Evolutionary conservation across 2,888 invertebrate species (phyloP), one percentile per base, ranked within the genome.

Genomic region (Hemaris fuciformis): DNA sequence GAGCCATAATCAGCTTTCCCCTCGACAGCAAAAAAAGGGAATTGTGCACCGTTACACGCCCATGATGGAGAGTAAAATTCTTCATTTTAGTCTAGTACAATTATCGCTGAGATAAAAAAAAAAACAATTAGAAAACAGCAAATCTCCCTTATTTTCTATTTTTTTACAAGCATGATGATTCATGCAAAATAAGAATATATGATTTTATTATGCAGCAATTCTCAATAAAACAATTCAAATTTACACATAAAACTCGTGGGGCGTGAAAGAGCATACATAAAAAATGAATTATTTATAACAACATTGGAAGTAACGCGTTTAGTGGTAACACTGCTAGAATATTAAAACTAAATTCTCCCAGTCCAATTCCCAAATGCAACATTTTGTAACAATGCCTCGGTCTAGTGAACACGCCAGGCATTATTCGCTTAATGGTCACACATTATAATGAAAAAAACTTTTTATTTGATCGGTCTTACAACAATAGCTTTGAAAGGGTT

Each of bases 221-320:
- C n/a, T n/a, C n/a, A n/a, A n/a, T n/a, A n/a, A n/a, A n/a, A n/a
- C n/a, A 10, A 31, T 31, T 31, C 7, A 45, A 45, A 45, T 20
- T 43, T 2, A 6, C 7, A 15, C 7, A 8, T 27, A 18, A 8
- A 27, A 0, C 27, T 27, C 27, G 2, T 27, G 18, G 15, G 8
- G 8, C 25, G 15, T 7, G n/a, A 27, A 53, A 27, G 7, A 48
- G 18, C 27, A 48, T 46, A 20, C 45, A 22, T 25, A 15, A 27
- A 53, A 27, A 27, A 53, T 27, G n/a, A 18, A 18, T 31, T 48
- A 27, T 48, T 25, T 27, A 27, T 13, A 23, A 7, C 31, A 15
- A 25, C 18, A 18, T 67, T 63, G 43, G 65, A 62, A 70, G 64
- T 64, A 27, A 20, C 43, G 31, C 27, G 10, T 42, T 57, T 57